phyloP scores from a whole-genome alignment of 2,797 vertebrate species.

The Acrossocheilus fasciatus region DNA sequence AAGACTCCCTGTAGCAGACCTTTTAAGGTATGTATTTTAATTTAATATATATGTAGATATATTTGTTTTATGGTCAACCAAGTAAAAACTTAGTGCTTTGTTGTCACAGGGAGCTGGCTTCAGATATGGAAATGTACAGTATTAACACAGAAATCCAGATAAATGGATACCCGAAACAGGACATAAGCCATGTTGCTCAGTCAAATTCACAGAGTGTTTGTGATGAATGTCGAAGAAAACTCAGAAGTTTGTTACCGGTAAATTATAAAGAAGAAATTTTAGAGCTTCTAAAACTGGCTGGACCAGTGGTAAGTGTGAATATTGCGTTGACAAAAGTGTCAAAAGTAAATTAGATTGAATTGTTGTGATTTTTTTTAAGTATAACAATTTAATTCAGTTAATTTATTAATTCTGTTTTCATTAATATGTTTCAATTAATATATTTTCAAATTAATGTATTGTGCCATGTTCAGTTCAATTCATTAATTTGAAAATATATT shows the following conservation, averaged over 20 bases:
- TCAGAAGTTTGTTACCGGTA: constrained; percentile 60
- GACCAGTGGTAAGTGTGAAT: constrained; percentile 71
- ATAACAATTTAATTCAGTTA: no score
- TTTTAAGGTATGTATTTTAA: neutral
- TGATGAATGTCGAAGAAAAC: constrained; percentile 63
- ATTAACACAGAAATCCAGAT: constrained; percentile 19
- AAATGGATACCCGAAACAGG: constrained; percentile 38
- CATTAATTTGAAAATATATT: no score
- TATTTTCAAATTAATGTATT: no score
- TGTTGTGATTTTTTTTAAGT: no score
- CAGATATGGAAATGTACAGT: constrained; percentile 24
- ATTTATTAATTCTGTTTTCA: no score
- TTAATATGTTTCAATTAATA: no score
- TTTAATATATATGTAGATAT: neutral
- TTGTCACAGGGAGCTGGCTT: neutral
- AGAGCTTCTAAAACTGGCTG: constrained; percentile 71
- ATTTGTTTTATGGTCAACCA: neutral
- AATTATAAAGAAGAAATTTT: constrained; percentile 70
- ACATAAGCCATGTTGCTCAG: constrained; percentile 23
- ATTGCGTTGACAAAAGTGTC: no score
- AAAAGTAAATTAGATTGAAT: no score
- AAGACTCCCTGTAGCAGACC: neutral
- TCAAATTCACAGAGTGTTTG: constrained; percentile 49
- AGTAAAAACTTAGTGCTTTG: neutral
- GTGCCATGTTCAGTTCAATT: no score